A percentile compares a stretch with the other conserved stretches of the same genome.
Evolutionary conservation across 2,113 vertebrate species (phyloP).

Genomic region (Cyphomyrus plagiostoma): DNA sequence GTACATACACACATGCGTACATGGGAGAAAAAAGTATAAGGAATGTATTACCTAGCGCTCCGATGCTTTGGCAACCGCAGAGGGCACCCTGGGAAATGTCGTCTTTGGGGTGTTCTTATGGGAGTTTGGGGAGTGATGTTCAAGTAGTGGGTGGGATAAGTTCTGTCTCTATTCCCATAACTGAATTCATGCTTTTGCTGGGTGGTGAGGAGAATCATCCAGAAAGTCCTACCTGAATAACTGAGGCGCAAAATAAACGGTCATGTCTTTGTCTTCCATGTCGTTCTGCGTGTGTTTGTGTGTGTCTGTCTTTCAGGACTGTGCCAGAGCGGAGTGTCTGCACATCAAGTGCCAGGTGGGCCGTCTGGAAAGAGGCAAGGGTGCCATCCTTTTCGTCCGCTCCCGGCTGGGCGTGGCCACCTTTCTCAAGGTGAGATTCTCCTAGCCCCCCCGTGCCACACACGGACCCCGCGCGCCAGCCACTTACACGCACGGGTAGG

Average conservation of each 20-base stretch:
- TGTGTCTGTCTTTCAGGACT: constrained; percentile 63
- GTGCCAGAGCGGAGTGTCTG: constrained; percentile 69
- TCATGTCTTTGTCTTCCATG: not conserved
- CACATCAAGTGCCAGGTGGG: constrained; percentile 86
- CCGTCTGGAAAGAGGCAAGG: constrained; percentile 80
- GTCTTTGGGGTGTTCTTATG: not conserved
- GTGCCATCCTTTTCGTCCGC: constrained; percentile 80
- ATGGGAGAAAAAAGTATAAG: not conserved
- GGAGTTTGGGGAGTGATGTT: not conserved
- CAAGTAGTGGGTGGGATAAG: not conserved
- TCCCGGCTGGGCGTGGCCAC: constrained; percentile 79
- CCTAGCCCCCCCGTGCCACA: too few species aligned
- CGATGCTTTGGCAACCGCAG: not conserved
- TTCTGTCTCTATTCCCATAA: not conserved
- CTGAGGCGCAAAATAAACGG: not conserved
- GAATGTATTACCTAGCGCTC: not conserved
- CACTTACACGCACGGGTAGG: not conserved
- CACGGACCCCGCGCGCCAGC: not conserved
- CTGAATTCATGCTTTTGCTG: not conserved
- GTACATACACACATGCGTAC: not conserved
- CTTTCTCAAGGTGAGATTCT: constrained; percentile 75
- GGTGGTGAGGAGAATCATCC: not conserved
- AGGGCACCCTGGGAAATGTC: not conserved
- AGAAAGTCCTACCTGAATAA: not conserved
- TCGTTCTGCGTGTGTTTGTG: constrained; percentile 19